Conservation (phyloP, 2,888 invertebrate genomes). For the Acrocyrtus sp. region DNA sequence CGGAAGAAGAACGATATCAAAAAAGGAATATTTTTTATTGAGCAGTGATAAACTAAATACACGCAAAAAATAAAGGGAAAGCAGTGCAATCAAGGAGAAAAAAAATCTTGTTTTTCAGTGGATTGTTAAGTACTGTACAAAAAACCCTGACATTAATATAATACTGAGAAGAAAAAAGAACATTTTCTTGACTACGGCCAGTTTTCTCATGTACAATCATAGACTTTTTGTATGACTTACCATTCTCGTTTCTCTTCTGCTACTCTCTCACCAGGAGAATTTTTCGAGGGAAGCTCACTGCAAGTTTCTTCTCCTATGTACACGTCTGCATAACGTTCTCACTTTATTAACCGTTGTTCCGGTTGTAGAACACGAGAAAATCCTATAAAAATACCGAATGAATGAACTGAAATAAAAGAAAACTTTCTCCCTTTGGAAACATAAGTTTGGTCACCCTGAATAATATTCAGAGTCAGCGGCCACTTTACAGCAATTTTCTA, state of each 20-base stretch:
- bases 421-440: slow-evolving; percentile 34
- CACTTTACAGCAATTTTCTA: background rate
- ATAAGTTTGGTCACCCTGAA: slow-evolving; percentile 25
- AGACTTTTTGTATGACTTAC: background rate
- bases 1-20: no score
- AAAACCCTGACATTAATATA: no score
- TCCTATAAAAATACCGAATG: background rate
- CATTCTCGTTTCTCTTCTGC: no score
- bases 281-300: no score
- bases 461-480: background rate
- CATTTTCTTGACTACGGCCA: no score
- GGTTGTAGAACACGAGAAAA: background rate
- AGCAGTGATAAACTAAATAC: no score
- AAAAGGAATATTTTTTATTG: no score
- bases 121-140: slow-evolving; percentile 24
- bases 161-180: no score
- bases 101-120: slow-evolving; percentile 15
- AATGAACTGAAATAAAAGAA: background rate
- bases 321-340: background rate
- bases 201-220: no score
- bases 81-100: no score
- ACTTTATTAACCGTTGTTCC: background rate
- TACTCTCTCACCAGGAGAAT: no score
- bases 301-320: background rate
- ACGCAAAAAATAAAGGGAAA: no score